Evolutionary conservation across 2,797 vertebrate species (phyloP).

Genomic region (Ictinia mississippiensis): DNA sequence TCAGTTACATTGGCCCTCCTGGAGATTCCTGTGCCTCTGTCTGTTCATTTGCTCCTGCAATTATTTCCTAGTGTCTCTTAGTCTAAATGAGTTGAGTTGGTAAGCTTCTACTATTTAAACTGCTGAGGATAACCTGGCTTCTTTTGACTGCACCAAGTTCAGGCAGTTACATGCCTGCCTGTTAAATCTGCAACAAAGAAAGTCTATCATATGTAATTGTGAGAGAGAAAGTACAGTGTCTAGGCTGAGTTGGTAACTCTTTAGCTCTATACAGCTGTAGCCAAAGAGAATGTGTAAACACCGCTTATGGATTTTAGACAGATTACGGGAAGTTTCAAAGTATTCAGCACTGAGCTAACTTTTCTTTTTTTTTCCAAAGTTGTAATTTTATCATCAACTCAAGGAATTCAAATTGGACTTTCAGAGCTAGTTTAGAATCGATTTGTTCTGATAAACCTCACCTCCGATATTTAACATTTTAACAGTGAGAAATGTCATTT

Average conservation of each 20-base stretch:
- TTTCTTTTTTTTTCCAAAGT: background rate
- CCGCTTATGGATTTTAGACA: background rate
- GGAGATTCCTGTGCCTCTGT: background rate
- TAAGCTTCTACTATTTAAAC: background rate
- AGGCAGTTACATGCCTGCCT: background rate
- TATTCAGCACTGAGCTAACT: background rate
- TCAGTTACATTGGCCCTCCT: background rate
- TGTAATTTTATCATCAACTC: background rate
- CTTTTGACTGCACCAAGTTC: background rate
- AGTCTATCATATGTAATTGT: fast-evolving
- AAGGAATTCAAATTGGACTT: background rate
- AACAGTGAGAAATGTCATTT: background rate
- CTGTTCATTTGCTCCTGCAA: background rate
- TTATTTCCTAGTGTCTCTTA: background rate
- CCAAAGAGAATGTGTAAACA: background rate
- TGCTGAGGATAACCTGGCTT: background rate
- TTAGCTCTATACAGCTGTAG: background rate
- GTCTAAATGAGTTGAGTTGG: background rate
- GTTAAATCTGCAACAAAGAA: background rate
- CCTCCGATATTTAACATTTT: background rate
- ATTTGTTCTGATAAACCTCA: background rate
- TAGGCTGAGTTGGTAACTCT: background rate
- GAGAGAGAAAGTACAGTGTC: background rate
- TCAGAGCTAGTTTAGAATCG: background rate
- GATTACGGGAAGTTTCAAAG: background rate